These are phyloP conservation scores for Stegastes partitus DNA, from an alignment of 2,113 vertebrate species.

Conservation along the genomic window DNA sequence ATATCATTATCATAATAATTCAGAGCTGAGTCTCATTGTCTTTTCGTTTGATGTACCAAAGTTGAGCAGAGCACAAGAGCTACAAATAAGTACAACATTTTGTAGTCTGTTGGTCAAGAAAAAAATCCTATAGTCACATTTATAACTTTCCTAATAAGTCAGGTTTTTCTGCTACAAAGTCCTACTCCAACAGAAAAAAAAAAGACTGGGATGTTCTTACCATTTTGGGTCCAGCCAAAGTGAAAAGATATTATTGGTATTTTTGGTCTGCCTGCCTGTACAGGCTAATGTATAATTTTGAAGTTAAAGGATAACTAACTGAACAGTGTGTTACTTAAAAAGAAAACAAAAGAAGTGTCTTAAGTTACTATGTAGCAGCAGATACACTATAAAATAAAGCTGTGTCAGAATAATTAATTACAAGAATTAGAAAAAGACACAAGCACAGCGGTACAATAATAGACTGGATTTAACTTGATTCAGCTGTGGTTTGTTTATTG, in stretches of 20 bases:
- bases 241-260: neutral
- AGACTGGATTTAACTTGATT: too few species aligned
- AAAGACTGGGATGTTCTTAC: neutral
- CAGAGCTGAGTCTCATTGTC: too few species aligned
- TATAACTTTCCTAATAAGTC: neutral
- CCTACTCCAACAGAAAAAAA: neutral
- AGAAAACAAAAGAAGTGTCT: too few species aligned
- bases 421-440: too few species aligned
- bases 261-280: neutral
- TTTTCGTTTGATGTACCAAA: too few species aligned
- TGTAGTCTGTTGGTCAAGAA: neutral
- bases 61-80: neutral
- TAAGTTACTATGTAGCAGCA: too few species aligned
- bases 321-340: neutral
- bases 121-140: neutral
- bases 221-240: neutral
- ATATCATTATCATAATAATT: too few species aligned
- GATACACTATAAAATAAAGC: too few species aligned
- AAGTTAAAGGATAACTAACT: slow-evolving; percentile 16
- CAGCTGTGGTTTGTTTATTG: too few species aligned
- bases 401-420: too few species aligned
- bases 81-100: neutral
- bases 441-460: too few species aligned
- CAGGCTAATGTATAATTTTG: neutral
- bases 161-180: neutral